A percentile compares a stretch with the other conserved stretches of the same genome.
phyloP scores from a whole-genome alignment of 2,797 vertebrate species.

The Rachycentron canadum region DNA sequence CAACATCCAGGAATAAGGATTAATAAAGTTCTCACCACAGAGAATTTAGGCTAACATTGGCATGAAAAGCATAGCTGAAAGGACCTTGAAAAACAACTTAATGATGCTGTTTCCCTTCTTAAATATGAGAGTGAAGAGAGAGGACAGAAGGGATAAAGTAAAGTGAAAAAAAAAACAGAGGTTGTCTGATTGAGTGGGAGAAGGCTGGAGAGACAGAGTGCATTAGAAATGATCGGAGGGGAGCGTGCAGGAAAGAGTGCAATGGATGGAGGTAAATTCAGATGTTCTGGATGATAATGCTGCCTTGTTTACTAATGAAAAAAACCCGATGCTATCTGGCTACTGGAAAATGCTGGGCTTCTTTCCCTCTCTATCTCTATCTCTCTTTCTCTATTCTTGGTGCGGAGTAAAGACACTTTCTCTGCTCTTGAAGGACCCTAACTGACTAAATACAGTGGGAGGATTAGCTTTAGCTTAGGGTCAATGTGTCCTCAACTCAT shows the following conservation, averaged over 20 bases:
- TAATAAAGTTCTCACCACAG: not conserved
- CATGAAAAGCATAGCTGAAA: constrained; percentile 12
- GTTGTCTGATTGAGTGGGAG: constrained; percentile 60
- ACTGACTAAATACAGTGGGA: constrained; percentile 50
- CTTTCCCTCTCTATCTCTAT: not conserved
- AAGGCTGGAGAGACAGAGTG: constrained; percentile 44
- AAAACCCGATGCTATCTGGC: constrained; percentile 62
- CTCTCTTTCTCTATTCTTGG: not conserved
- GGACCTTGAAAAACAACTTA: constrained; percentile 4
- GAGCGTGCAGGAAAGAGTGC: constrained; percentile 49
- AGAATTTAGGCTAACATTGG: not conserved
- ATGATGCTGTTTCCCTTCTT: not conserved
- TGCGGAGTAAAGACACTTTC: constrained; percentile 44
- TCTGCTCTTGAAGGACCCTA: constrained; percentile 57
- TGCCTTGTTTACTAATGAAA: constrained; percentile 71
- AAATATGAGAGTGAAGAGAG: constrained; percentile 1
- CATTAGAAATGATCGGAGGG: constrained; percentile 71
- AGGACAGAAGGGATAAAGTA: constrained; percentile 14
- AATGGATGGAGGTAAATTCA: constrained; percentile 65
- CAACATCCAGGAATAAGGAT: constrained; percentile 1
- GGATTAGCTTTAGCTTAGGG: constrained; percentile 59
- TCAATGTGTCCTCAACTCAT: constrained; percentile 66
- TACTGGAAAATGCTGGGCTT: constrained; percentile 51
- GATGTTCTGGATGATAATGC: constrained; percentile 76
- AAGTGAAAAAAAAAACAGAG: constrained; percentile 21